Base-by-base conservation (phyloP, 2,113 vertebrate genomes). In the Chascanopsetta lugubris region DNA sequence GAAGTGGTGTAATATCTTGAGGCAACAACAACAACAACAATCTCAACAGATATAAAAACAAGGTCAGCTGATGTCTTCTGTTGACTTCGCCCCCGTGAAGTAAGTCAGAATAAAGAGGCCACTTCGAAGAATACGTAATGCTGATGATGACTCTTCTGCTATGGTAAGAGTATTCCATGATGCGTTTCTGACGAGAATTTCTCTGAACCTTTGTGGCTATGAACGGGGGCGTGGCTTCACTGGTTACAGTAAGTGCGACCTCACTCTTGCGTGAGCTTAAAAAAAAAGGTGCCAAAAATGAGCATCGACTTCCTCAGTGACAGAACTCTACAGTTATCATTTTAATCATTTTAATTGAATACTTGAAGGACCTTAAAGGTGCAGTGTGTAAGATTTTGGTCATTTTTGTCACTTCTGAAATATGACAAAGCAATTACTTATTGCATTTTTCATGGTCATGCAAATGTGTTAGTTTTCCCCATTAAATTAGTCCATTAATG, bases 1-100 rank as follows among this genome's bases (percentile, higher is more conserved):
- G 50, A 68, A 65, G 64, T 79, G 78, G 59, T 51, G 34, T 54
- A 72, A 80, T 64, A 64, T 73, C 49, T 29, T 60, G 50, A 63
- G 49, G 53, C 63, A 65, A 72, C 71, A 71, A 47, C 24, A 42
- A 42, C 15, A 18, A 40, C 30, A 30, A 38, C 15, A 15, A 6
- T 3, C 26, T 5, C 47, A 0, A 51, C 6, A n/a, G n/a, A 36
- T 38, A 38, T 29, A 63, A 36, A 10, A 50, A 3, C 12, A 24
- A 24, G 24, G 40, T 10, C 11, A 4, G n/a, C 6, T n/a, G n/a
- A n/a, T n/a, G n/a, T n/a, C 20, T 21, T 7, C 17, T 20, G 38
- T 43, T 40, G 49, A 2, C 25, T 10, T 58, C 24, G 43, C 60
- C 25, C 29, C 40, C 51, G 38, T 26, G 20, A 53, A 43, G 18